phyloP scores from a whole-genome alignment of 2,797 vertebrate genomes.

The Phaenicophaeus curvirostris region DNA sequence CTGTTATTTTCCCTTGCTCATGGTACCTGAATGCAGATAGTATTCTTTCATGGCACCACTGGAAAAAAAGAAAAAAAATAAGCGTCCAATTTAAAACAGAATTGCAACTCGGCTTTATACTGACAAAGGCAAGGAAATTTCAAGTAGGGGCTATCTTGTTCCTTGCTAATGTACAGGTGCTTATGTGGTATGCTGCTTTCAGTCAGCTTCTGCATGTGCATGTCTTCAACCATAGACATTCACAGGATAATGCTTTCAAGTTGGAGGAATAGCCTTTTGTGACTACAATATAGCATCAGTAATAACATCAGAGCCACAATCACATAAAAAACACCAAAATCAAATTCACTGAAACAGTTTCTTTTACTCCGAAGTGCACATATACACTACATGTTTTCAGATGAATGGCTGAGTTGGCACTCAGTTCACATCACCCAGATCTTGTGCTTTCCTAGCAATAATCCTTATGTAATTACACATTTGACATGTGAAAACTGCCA shows the following conservation, averaged over 20 bases:
- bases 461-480: constrained; percentile 45
- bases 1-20: too few species aligned
- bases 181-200: neutral
- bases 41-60: neutral
- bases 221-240: too few species aligned
- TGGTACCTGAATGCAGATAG: neutral
- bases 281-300: neutral
- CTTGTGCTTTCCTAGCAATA: constrained; percentile 59
- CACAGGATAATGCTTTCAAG: neutral
- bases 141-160: neutral
- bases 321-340: neutral
- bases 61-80: neutral
- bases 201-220: neutral
- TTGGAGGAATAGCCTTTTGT: neutral
- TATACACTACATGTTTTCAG: neutral
- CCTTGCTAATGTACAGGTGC: neutral
- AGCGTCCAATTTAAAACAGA: neutral
- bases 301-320: neutral
- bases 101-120: neutral
- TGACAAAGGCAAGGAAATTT: neutral
- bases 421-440: constrained; percentile 12
- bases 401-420: constrained; percentile 28
- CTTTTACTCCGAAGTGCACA: neutral
- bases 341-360: neutral
- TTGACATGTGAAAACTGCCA: constrained; percentile 56